These are phyloP conservation scores for Amblyornis subalaris DNA, from an alignment of 2,113 vertebrate genomes.

Conservation along the genomic window DNA sequence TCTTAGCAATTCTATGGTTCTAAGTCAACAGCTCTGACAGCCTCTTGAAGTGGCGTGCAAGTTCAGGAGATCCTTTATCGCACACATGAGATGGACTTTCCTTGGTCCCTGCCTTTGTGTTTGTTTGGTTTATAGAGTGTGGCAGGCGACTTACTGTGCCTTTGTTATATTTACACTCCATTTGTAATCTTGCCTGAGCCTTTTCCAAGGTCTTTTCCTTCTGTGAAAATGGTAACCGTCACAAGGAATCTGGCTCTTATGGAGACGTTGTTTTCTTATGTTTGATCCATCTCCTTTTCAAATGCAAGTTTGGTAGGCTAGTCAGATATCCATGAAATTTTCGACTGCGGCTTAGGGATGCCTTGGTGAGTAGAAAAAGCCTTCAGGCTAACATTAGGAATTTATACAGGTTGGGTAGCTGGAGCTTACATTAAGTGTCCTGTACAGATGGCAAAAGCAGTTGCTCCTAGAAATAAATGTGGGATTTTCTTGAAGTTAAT, in stretches of 20 bases:
- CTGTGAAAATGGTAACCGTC: not conserved
- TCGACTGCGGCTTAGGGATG: fast-evolving
- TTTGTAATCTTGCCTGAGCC: not conserved
- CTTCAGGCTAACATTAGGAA: not conserved
- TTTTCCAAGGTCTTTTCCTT: not conserved
- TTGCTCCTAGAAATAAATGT: not conserved
- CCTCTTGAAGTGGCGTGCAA: not conserved
- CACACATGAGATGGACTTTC: not conserved
- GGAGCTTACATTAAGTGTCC: not conserved
- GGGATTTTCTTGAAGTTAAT: not conserved
- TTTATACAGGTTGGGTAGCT: not conserved
- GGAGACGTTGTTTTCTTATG: not conserved
- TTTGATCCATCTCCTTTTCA: not conserved
- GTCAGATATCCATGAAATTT: not conserved
- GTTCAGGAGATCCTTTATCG: not conserved
- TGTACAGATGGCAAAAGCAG: not conserved
- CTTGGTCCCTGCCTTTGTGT: not conserved
- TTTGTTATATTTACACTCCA: not conserved
- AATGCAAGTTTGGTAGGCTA: not conserved
- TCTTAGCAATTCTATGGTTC: not conserved
- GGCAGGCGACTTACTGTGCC: not conserved
- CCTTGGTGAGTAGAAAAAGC: not conserved
- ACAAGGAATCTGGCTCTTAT: not conserved
- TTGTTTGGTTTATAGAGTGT: not conserved
- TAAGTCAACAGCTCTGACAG: not conserved